Conservation (phyloP, 1,140 invertebrate species). For the Lepidurus apus region DNA sequence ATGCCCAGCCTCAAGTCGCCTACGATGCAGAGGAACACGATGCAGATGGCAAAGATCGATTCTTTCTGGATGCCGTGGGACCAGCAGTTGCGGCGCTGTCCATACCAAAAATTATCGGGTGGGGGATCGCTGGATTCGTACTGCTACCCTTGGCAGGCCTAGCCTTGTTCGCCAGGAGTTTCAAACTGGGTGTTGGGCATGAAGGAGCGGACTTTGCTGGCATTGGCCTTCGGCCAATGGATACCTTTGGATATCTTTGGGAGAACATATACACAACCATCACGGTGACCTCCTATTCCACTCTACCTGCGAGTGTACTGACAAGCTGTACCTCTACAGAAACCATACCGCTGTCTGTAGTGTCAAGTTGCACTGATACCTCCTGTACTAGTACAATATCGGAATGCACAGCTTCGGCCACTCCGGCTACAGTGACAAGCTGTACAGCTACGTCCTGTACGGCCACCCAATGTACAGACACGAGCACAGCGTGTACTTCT, state of each 20-base stretch:
- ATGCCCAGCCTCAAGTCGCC: neutral
- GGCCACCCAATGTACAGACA: neutral
- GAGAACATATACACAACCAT: neutral
- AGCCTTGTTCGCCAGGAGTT: neutral
- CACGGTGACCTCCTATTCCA: neutral
- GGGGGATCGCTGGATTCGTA: neutral
- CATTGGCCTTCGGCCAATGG: neutral
- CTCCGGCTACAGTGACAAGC: too few relatives aligned
- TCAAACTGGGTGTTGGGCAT: neutral
- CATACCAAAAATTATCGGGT: neutral
- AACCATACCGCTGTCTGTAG: too few relatives aligned
- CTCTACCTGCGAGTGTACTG: neutral
- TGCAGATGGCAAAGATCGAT: neutral
- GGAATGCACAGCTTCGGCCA: too few relatives aligned
- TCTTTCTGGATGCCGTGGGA: neutral
- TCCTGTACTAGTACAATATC: too few relatives aligned
- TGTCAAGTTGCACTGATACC: too few relatives aligned
- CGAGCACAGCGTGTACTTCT: neutral
- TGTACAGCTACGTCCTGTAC: neutral
- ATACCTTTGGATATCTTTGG: neutral
- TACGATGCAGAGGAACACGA: neutral
- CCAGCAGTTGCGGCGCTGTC: neutral
- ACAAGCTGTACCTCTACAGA: too few relatives aligned
- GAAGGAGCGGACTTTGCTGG: neutral
- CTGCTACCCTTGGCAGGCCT: neutral